phyloP scores from a whole-genome alignment of 1,140 invertebrate genomes.

The Lithobius niger region DNA sequence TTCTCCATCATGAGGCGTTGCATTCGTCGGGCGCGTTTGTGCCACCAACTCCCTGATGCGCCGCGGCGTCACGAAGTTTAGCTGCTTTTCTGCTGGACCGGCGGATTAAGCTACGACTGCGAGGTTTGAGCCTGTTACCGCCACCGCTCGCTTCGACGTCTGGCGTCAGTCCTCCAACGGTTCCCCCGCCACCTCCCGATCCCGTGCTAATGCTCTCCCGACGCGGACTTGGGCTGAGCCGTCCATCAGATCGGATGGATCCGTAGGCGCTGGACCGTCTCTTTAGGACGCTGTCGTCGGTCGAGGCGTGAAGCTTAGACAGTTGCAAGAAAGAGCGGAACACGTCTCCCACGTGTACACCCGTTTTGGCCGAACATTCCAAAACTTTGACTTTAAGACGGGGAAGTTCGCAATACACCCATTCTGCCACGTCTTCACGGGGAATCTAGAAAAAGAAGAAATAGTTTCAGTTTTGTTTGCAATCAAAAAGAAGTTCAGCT shows the following conservation, averaged over 20 bases:
- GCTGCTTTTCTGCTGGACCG: slow-evolving; percentile 62
- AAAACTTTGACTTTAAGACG: slow-evolving; percentile 50
- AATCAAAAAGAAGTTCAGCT: no score
- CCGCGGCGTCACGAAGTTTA: slow-evolving; percentile 14
- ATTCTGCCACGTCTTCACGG: slow-evolving; percentile 58
- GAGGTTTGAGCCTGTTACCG: slow-evolving; percentile 39
- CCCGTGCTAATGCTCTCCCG: slow-evolving; percentile 25
- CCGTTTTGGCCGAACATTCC: slow-evolving; percentile 68
- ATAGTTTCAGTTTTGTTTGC: no score
- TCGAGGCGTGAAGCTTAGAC: slow-evolving; percentile 20
- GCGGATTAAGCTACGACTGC: slow-evolving; percentile 59
- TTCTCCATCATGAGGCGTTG: slow-evolving; percentile 46
- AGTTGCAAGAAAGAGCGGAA: slow-evolving; percentile 27
- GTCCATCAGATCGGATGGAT: slow-evolving; percentile 35
- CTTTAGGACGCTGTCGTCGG: slow-evolving; percentile 41
- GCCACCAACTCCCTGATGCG: slow-evolving; percentile 54
- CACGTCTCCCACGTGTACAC: slow-evolving; percentile 59
- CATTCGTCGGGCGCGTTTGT: slow-evolving; percentile 48
- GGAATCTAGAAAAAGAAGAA: not conserved
- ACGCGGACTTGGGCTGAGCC: slow-evolving; percentile 24
- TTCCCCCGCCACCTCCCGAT: slow-evolving; percentile 25
- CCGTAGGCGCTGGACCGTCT: slow-evolving; percentile 59
- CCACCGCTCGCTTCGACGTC: slow-evolving; percentile 21
- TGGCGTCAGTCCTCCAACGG: slow-evolving; percentile 17
- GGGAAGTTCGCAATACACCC: slow-evolving; percentile 60